Conservation (phyloP, 2,888 invertebrate species). For the Drosophila limbata region DNA sequence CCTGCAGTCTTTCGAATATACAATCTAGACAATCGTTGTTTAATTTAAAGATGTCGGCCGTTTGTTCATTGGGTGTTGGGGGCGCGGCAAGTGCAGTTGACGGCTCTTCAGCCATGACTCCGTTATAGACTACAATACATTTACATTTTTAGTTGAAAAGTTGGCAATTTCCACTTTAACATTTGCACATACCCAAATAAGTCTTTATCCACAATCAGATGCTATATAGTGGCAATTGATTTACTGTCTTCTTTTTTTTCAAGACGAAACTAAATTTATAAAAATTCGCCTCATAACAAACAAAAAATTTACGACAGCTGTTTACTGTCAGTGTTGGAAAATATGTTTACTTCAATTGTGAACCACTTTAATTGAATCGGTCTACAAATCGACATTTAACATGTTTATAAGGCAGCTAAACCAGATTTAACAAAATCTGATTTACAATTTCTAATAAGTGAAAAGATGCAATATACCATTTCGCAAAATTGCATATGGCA, state of each 20-base stretch:
- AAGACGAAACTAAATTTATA: conserved; percentile 20
- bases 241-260: background rate
- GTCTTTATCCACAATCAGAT: background rate
- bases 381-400: background rate
- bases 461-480: too few species aligned
- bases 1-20: conserved; percentile 69
- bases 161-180: background rate
- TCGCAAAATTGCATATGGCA: too few species aligned
- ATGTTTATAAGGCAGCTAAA: background rate
- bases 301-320: conserved; percentile 55
- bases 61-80: conserved; percentile 26
- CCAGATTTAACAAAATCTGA: background rate
- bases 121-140: conserved; percentile 4
- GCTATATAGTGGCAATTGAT: background rate
- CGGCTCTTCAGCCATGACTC: conserved; percentile 50
- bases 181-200: conserved; percentile 12
- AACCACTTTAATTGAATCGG: conserved; percentile 2
- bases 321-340: conserved; percentile 40
- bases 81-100: conserved; percentile 26
- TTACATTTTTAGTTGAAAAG: background rate
- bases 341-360: background rate
- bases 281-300: conserved; percentile 53
- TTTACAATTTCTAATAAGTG: too few species aligned
- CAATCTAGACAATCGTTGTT: conserved; percentile 78
- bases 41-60: conserved; percentile 55